Conservation (phyloP, 1,140 invertebrate genomes). For the Pachypeltis micranthus region DNA sequence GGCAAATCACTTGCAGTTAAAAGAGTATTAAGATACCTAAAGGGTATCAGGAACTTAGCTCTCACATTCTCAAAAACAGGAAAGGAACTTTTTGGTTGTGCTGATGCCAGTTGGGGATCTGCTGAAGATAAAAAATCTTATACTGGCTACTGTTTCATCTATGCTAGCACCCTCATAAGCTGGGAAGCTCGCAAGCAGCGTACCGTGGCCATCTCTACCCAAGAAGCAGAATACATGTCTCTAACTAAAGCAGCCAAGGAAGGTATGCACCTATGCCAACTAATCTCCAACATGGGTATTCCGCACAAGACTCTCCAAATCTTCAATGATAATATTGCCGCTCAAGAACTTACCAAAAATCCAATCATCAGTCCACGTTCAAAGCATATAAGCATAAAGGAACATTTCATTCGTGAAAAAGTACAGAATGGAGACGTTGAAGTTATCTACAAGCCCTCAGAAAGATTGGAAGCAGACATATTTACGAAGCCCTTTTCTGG, state of each 20-base stretch:
- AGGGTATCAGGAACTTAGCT: not conserved
- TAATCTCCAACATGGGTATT: no score
- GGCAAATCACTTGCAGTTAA: no score
- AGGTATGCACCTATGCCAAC: no score
- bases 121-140: no score
- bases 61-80: not conserved
- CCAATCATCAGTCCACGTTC: not conserved
- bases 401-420: not conserved
- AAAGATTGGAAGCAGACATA: not conserved
- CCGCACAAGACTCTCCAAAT: no score
- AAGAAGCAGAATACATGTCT: not conserved
- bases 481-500: not conserved
- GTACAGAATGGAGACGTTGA: not conserved
- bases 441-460: not conserved
- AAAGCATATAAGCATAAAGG: not conserved
- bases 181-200: not conserved
- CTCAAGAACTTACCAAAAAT: not conserved
- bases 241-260: not conserved
- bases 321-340: no score
- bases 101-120: no score
- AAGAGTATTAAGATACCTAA: no score
- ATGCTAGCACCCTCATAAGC: not conserved
- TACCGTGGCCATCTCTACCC: not conserved
- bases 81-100: no score
- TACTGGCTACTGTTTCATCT: no score